These are phyloP conservation scores for Subacronicta megacephala DNA, from an alignment of 2,888 invertebrate genomes.

Conservation along the genomic window DNA sequence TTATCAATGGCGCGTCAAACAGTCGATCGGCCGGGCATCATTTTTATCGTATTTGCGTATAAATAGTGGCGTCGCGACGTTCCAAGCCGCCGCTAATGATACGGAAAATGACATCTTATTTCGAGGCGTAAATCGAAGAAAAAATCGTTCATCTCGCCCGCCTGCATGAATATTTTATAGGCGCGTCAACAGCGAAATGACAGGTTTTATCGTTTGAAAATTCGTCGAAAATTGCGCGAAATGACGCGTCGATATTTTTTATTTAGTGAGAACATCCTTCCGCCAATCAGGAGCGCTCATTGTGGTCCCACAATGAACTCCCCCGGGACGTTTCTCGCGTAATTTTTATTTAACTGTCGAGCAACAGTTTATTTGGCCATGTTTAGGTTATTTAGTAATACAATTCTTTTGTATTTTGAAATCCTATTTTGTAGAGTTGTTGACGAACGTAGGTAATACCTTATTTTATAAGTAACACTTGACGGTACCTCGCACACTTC, in stretches of 20 bases:
- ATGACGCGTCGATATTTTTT: constrained; percentile 89
- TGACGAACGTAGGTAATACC: background rate
- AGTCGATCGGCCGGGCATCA: constrained; percentile 87
- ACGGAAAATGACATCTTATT: constrained; percentile 90
- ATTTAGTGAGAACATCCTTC: constrained; percentile 90
- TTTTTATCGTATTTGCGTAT: constrained; percentile 90
- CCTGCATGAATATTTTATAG: constrained; percentile 89
- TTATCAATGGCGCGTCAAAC: constrained; percentile 88
- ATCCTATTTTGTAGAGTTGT: background rate
- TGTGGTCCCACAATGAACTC: constrained; percentile 85
- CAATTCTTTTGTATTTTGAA: constrained; percentile 16
- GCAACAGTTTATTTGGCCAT: constrained; percentile 81
- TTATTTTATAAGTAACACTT: no score
- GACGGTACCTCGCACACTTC: no score
- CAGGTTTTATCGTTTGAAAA: constrained; percentile 90
- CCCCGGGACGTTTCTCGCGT: constrained; percentile 81
- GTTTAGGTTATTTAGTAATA: constrained; percentile 60
- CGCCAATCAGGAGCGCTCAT: constrained; percentile 88
- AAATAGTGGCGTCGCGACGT: constrained; percentile 87
- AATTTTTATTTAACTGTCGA: constrained; percentile 85
- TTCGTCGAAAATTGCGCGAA: constrained; percentile 88
- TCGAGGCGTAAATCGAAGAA: constrained; percentile 89
- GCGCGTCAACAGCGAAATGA: constrained; percentile 89
- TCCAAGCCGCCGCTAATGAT: constrained; percentile 88
- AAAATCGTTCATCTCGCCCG: constrained; percentile 88